These are phyloP conservation scores for Calameuta idolon DNA, from an alignment of 2,888 invertebrate genomes.

Conservation along the genomic window DNA sequence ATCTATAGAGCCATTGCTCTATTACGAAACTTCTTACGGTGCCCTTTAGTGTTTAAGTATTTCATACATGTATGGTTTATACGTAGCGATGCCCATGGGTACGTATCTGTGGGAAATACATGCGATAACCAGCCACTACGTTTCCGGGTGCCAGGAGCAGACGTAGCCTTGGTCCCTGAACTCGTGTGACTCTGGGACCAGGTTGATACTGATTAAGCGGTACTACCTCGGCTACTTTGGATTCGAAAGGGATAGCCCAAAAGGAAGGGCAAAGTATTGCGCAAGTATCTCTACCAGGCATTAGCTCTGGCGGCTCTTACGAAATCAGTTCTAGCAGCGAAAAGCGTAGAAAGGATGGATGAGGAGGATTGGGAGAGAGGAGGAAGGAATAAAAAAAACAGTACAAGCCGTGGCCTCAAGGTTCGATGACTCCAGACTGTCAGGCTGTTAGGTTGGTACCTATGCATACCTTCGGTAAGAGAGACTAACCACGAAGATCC, in stretches of 20 bases:
- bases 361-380: neutral
- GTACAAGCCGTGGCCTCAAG: neutral
- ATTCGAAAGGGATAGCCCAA: neutral
- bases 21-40: neutral
- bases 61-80: neutral
- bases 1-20: neutral
- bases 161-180: neutral
- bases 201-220: neutral
- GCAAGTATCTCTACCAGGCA: neutral
- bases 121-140: neutral
- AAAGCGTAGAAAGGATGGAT: neutral
- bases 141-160: neutral
- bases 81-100: neutral
- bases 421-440: neutral
- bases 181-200: neutral
- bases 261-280: neutral
- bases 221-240: neutral
- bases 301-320: neutral
- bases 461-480: neutral
- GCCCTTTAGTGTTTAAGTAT: neutral
- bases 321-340: neutral
- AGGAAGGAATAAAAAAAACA: neutral
- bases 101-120: neutral
- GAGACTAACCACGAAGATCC: neutral
- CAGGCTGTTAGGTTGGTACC: neutral